Evolutionary conservation across 1,140 invertebrate species (phyloP), one percentile per base, ranked within the genome.

Genomic region (Drosophila mojavensis): DNA sequence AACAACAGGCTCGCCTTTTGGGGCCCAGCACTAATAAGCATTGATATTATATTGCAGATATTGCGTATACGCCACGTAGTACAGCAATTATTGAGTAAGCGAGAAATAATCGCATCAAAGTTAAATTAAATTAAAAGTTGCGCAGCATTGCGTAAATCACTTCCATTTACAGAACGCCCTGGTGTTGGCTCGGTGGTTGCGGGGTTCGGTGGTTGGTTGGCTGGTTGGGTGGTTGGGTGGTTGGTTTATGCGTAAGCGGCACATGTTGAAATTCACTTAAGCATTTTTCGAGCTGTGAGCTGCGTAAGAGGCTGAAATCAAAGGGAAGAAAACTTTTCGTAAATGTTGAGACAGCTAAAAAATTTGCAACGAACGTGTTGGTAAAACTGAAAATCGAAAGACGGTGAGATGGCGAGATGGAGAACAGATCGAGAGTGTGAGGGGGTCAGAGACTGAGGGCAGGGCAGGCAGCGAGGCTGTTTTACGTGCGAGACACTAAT

Each of bases 231-330:
- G 28, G 15, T 6, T 39, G 26, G 26, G 30, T 33, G 30, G 33
- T 33, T 33, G 30, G 15, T 7, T 39, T 36, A 61, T 78, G 79
- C 82, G 79, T 78, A 81, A 85, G 75, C 67, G 78, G 79, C 79
- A 88, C 83, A 86, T 81, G 63, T 55, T 60, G 66, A 83, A 89
- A 86, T 84, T 84, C 84, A 89, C 83, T 88, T 89, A 88, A 83
- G 77, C 69, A 88, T 70, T 75, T 68, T 73, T 88, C 72, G 55
- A 41, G 33, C 63, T 30, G 69, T 33, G n/a, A 53, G 53, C 47
- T 65, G 70, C 78, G 78, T 69, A 75, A 80, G 68, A 66, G 47
- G 66, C 73, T 63, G 66, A 79, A 88, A 89, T 83, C 72, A 78
- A 89, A 80, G 55, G 56, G 60, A 67, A 85, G 56, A 26, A 73